Conservation (phyloP, 2,797 vertebrate genomes). For the Liparis tanakae region DNA sequence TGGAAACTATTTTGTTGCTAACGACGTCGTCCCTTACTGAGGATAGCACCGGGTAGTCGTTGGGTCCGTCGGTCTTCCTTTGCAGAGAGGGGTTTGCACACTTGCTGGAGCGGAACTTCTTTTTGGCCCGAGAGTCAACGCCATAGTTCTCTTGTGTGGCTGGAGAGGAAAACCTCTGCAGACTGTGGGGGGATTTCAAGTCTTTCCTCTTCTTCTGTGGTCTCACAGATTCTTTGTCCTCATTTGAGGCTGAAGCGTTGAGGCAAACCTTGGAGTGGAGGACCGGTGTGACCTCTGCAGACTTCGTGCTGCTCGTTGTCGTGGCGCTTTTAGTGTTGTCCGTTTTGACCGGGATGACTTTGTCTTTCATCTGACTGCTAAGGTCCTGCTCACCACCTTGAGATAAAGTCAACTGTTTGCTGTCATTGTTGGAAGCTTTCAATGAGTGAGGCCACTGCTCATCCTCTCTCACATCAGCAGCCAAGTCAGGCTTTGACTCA, state of each 20-base stretch:
- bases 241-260: conserved; percentile 53
- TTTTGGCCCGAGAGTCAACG: conserved; percentile 84
- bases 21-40: conserved; percentile 86
- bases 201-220: conserved; percentile 89
- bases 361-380: conserved; percentile 74
- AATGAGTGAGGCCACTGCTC: conserved; percentile 58
- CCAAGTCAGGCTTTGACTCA: conserved; percentile 65
- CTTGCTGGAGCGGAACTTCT: conserved; percentile 84
- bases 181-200: conserved; percentile 75
- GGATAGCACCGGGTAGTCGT: conserved; percentile 82
- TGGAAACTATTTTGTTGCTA: conserved; percentile 85
- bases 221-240: conserved; percentile 80
- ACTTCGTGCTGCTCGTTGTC: conserved; percentile 52
- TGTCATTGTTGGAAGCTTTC: conserved; percentile 58
- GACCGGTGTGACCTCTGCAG: conserved; percentile 70
- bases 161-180: conserved; percentile 78
- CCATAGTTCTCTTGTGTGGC: conserved; percentile 89
- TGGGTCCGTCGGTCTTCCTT: conserved; percentile 80
- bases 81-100: conserved; percentile 72
- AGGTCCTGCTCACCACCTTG: conserved; percentile 63
- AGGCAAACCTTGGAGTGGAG: conserved; percentile 66
- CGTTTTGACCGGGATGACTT: conserved; percentile 59
- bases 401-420: conserved; percentile 60
- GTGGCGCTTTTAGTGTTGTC: conserved; percentile 70
- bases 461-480: conserved; percentile 54